These are phyloP conservation scores for Hippocampus zosterae DNA, from an alignment of 2,113 vertebrate species.

Conservation along the genomic window DNA sequence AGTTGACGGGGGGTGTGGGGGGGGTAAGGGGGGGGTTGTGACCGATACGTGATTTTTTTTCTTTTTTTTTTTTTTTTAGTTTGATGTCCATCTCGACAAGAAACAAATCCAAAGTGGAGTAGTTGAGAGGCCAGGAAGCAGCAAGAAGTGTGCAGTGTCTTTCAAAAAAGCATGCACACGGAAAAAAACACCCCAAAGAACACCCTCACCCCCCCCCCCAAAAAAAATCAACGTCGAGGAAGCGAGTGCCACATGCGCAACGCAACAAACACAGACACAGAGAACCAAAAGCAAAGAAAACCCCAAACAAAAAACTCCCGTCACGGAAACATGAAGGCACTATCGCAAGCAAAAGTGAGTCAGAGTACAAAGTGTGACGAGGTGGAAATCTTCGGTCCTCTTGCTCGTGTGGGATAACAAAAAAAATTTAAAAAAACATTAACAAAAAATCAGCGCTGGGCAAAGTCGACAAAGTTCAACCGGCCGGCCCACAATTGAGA, in stretches of 20 bases:
- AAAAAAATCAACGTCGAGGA: constrained; percentile 10
- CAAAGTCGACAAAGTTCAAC: background rate
- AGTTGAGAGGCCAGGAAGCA: background rate
- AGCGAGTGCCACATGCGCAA: background rate
- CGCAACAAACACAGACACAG: constrained; percentile 18
- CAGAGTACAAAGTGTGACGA: constrained; percentile 61
- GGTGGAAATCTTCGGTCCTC: background rate
- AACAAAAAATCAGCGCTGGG: background rate
- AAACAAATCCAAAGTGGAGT: background rate
- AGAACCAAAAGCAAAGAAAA: constrained; percentile 44
- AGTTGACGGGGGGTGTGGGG: no score
- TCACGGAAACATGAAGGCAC: constrained; percentile 74
- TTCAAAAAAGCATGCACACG: constrained; percentile 24
- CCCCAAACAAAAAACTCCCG: constrained; percentile 35
- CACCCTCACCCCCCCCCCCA: no score
- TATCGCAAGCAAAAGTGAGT: constrained; percentile 70
- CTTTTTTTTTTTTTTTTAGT: no score
- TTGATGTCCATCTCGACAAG: no score
- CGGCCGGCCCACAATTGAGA: background rate
- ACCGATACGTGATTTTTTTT: no score
- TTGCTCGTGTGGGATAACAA: background rate
- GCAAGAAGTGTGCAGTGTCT: background rate
- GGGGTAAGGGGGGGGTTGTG: no score
- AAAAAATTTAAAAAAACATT: no score
- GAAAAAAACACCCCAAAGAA: constrained; percentile 1